Evolutionary conservation across 2,888 invertebrate genomes (phyloP), one percentile per base, ranked within the genome.

Genomic region (Parnassius glacialis): DNA sequence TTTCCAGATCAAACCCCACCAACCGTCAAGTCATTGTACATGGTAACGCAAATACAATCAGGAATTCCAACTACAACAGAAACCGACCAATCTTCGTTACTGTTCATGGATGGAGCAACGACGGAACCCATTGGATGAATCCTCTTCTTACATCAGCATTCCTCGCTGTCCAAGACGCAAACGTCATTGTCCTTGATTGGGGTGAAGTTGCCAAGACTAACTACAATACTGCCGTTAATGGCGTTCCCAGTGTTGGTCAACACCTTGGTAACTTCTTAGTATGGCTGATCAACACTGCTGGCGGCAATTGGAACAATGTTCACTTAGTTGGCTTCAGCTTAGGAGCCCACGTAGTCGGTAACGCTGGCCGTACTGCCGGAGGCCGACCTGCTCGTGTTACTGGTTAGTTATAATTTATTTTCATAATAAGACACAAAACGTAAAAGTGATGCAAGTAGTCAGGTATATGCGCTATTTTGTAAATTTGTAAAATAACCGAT

Each of bases 271-370:
- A 81, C 66, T 87, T 87, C 70, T 56, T 90, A 3, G 67, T 72
- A 13, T 86, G 83, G 83, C 78, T 89, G 20, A 73, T 83, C 61
- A 76, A 74, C 56, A 82, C 68, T 0, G 76, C 73, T 7, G 88
- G 87, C 20, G 84, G 83, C 9, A 79, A 82, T 68, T 85, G 83
- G 81, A 79, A 81, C 65, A 80, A 81, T 42, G 73, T 89, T 1
- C 90, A 90, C 65, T 68, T 90, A 34, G 75, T 88, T 41, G 90
- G 90, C 25, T 83, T 81, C 78, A 89, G 90, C 70, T 79, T 89
- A 66, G 90, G 90, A 5, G 90, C 87, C 65, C 89, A 89, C 63
- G 71, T 87, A 10, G 85, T 85, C 1, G 89, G 87, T 2, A 79
- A 73, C 25, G 84, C 84, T 62, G 87, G 87, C 3, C 82, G 86